Evolutionary conservation across 1,140 invertebrate genomes (phyloP).

Genomic region (Eulimnadia texana): DNA sequence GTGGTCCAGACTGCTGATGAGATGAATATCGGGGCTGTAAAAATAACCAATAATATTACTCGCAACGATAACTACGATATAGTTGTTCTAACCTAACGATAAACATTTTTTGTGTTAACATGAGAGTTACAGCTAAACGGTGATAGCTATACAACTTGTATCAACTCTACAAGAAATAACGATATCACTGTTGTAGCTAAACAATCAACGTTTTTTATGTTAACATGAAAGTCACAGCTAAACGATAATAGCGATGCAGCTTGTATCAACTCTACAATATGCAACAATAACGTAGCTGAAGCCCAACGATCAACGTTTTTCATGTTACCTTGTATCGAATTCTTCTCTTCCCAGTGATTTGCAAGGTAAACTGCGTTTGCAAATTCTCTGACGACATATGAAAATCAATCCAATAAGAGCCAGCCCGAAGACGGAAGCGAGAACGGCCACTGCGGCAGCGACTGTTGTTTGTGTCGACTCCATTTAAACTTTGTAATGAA

Average conservation of each 20-base stretch:
- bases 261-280: background rate
- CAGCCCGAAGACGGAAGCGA: slow-evolving; percentile 47
- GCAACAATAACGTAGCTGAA: background rate
- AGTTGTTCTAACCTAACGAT: background rate
- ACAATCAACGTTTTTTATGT: too few relatives aligned
- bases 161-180: too few relatives aligned
- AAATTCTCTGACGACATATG: slow-evolving; percentile 37
- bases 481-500: too few relatives aligned
- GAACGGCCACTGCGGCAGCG: slow-evolving; percentile 44
- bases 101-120: background rate
- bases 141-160: too few relatives aligned
- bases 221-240: too few relatives aligned
- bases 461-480: slow-evolving; percentile 24
- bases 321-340: slow-evolving; percentile 27
- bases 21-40: slow-evolving; percentile 28
- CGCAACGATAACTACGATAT: background rate
- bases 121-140: too few relatives aligned
- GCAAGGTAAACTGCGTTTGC: slow-evolving; percentile 16
- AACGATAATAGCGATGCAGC: too few relatives aligned
- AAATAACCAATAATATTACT: background rate
- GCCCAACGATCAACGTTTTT: background rate
- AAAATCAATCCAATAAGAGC: slow-evolving; percentile 48
- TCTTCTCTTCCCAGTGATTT: slow-evolving; percentile 15
- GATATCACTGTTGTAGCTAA: too few relatives aligned
- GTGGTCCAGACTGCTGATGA: slow-evolving; percentile 24